phyloP scores from a whole-genome alignment of 2,113 vertebrate species.

The Embiotoca jacksoni region DNA sequence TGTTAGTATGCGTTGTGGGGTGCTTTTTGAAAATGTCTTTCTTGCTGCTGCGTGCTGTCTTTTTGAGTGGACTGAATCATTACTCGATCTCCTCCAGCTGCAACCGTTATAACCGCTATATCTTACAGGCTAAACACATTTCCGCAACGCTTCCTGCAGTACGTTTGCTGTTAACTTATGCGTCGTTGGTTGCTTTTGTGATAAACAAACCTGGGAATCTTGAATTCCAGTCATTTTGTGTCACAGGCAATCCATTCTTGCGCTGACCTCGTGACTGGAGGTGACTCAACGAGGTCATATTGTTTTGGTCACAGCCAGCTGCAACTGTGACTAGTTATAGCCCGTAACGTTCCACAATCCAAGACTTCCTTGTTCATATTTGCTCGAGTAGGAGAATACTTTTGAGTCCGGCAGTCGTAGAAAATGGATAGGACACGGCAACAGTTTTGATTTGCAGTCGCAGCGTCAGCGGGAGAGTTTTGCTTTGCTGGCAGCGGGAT shows the following conservation, averaged over 20 bases:
- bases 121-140: slow-evolving; percentile 6
- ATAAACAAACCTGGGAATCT: slow-evolving; percentile 11
- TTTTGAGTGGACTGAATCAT: slow-evolving; percentile 31
- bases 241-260: slow-evolving; percentile 3
- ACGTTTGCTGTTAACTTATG: slow-evolving; percentile 30
- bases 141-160: background rate
- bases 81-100: slow-evolving; percentile 4
- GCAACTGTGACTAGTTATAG: background rate
- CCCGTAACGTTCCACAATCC: background rate
- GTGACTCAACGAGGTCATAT: slow-evolving; percentile 19
- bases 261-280: background rate
- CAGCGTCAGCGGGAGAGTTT: background rate
- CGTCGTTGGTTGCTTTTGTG: slow-evolving; percentile 9
- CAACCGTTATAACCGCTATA: background rate
- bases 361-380: background rate
- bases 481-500: background rate
- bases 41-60: slow-evolving; percentile 5
- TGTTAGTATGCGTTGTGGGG: slow-evolving; percentile 71
- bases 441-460: slow-evolving; percentile 8
- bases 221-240: background rate
- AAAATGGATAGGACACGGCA: background rate
- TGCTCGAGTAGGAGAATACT: background rate
- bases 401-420: background rate
- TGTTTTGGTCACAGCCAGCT: slow-evolving; percentile 16
- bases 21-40: slow-evolving; percentile 27